Conservation (phyloP, 2,797 vertebrate genomes). For the Melanotaenia pygmaea region DNA sequence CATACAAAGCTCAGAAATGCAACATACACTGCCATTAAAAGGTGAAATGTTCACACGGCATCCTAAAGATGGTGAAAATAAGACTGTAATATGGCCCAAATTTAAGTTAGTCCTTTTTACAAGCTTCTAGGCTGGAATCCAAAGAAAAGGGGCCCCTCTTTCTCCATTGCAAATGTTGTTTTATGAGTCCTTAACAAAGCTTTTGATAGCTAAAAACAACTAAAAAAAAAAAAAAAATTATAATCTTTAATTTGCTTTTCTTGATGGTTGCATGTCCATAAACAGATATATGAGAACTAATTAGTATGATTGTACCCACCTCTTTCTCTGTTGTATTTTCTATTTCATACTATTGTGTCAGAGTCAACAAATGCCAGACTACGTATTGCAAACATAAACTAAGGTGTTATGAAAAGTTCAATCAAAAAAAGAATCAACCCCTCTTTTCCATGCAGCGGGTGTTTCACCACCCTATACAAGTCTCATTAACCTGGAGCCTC, state of each 20-base stretch:
- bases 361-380: conserved; percentile 18
- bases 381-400: conserved; percentile 11
- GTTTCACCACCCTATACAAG: conserved; percentile 27
- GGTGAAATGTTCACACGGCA: neutral
- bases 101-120: conserved; percentile 42
- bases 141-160: conserved; percentile 22
- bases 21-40: neutral
- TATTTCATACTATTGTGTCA: conserved; percentile 6
- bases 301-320: conserved; percentile 42
- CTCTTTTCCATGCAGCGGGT: conserved; percentile 27
- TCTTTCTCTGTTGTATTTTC: conserved; percentile 31
- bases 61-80: conserved; percentile 2
- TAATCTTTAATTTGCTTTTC: conserved; percentile 60
- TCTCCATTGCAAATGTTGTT: conserved; percentile 33
- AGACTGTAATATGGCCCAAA: conserved; percentile 21
- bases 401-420: conserved; percentile 4
- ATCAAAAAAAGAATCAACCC: conserved; percentile 5
- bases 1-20: neutral
- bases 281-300: conserved; percentile 32
- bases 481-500: conserved; percentile 62
- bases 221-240: conserved; percentile 17
- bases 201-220: conserved; percentile 21
- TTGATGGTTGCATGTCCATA: conserved; percentile 55
- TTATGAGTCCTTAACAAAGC: conserved; percentile 53
- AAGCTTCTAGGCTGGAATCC: conserved; percentile 42